Evolutionary conservation across 1,140 invertebrate genomes (phyloP).

Genomic region (Neoseiulus cucumeris): DNA sequence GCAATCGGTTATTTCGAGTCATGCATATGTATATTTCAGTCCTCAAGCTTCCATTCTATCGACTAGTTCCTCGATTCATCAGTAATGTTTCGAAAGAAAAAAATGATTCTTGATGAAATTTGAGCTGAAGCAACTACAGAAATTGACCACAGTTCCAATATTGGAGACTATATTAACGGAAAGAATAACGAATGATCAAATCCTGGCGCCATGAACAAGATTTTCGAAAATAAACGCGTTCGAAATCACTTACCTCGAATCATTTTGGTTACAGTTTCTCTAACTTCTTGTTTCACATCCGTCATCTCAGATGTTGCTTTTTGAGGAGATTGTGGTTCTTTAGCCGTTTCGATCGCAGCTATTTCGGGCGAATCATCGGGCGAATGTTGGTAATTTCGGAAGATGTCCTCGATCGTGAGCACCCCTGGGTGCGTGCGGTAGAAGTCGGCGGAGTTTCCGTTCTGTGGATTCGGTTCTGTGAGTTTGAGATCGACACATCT

Average conservation of each 20-base stretch:
- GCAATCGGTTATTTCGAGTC: neutral
- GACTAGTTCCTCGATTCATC: no score
- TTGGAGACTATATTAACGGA: no score
- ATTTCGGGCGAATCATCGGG: neutral
- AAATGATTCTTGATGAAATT: no score
- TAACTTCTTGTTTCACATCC: neutral
- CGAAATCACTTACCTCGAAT: neutral
- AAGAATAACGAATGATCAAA: no score
- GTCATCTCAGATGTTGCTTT: neutral
- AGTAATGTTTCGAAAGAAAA: no score
- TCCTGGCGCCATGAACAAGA: no score
- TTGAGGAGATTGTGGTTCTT: neutral
- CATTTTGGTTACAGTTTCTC: neutral
- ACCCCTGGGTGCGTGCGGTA: neutral
- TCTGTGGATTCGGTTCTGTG: neutral
- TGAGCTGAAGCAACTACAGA: no score
- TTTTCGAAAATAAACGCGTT: no score
- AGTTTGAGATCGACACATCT: no score
- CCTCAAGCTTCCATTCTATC: no score
- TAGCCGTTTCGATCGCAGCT: neutral
- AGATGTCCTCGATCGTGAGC: slow-evolving; percentile 8
- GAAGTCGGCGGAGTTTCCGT: slow-evolving; percentile 3
- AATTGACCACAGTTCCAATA: no score
- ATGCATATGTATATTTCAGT: no score
- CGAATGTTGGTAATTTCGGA: neutral